Evolutionary conservation across 30 jellyfish, hydroid and myxozoan genomes (phyloP).

Genomic region (Clytia hemisphaerica): DNA sequence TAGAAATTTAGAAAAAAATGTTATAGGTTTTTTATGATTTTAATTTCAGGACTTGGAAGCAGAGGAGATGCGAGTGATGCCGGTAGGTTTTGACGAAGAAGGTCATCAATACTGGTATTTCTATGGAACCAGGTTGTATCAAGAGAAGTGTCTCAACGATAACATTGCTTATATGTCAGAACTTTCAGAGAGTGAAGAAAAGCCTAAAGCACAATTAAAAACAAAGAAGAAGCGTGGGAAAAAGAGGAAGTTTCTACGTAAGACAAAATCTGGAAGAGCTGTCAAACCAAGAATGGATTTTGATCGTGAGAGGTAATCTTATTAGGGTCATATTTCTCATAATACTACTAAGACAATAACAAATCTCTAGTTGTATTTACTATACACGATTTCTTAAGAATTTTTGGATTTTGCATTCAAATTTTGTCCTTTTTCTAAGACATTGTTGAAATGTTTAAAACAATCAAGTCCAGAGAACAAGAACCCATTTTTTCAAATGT

Average conservation of each 20-base stretch:
- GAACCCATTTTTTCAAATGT: no score
- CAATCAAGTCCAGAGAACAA: no score
- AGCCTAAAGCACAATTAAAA: conserved; percentile 9
- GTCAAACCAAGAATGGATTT: conserved; percentile 15
- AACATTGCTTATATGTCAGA: not conserved
- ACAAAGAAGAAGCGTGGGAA: not conserved
- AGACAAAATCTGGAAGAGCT: conserved; percentile 41
- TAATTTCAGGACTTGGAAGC: conserved; percentile 61
- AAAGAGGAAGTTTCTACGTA: not conserved
- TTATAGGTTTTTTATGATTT: not conserved
- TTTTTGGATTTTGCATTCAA: no score
- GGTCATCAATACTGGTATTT: conserved; percentile 87
- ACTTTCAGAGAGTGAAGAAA: not conserved
- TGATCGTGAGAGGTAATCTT: not conserved
- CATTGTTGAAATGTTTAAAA: no score
- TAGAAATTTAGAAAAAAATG: no score
- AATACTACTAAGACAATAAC: no score
- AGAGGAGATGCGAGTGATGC: conserved; percentile 64
- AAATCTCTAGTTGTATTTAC: no score
- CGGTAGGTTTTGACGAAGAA: conserved; percentile 66
- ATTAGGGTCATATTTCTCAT: no score
- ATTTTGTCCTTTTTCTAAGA: no score
- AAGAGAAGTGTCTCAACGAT: conserved; percentile 27
- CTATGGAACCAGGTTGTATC: conserved; percentile 78
- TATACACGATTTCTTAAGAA: no score